These are phyloP conservation scores for Lepetodrilus schrolli DNA, from an alignment of 2,888 invertebrate genomes.

Conservation along the genomic window DNA sequence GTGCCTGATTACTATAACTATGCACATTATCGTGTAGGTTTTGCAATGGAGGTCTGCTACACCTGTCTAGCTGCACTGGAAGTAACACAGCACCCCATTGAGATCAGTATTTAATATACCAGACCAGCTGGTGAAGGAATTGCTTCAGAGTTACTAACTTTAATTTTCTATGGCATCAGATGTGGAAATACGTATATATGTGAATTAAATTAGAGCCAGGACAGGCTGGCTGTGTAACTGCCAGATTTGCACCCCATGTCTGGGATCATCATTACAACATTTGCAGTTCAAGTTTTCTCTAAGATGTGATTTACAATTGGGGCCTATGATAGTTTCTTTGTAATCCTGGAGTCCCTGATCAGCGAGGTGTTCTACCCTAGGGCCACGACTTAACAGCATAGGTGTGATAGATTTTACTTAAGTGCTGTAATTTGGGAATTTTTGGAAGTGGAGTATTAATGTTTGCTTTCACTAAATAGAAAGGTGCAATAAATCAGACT, in stretches of 20 bases:
- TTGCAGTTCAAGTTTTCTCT: background rate
- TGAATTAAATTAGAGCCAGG: no score
- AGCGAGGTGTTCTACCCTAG: background rate
- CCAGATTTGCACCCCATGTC: background rate
- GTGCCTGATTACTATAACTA: no score
- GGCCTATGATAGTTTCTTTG: background rate
- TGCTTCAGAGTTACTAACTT: no score
- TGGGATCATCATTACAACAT: background rate
- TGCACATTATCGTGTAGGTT: no score
- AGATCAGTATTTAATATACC: no score
- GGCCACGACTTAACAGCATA: background rate
- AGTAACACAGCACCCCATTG: no score
- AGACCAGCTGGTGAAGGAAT: no score
- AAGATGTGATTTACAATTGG: conserved; percentile 6
- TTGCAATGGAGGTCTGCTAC: no score
- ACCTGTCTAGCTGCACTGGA: no score
- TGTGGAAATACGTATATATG: no score
- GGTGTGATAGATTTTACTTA: conserved; percentile 17
- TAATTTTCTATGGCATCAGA: no score
- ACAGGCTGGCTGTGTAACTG: background rate
- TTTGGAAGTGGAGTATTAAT: conserved; percentile 22
- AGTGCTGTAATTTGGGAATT: conserved; percentile 22
- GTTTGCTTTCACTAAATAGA: conserved; percentile 23
- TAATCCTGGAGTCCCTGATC: background rate
- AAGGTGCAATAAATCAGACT: conserved; percentile 23